These are phyloP conservation scores for Mythimna vitellina DNA, from an alignment of 2,888 invertebrate species.

Conservation along the genomic window DNA sequence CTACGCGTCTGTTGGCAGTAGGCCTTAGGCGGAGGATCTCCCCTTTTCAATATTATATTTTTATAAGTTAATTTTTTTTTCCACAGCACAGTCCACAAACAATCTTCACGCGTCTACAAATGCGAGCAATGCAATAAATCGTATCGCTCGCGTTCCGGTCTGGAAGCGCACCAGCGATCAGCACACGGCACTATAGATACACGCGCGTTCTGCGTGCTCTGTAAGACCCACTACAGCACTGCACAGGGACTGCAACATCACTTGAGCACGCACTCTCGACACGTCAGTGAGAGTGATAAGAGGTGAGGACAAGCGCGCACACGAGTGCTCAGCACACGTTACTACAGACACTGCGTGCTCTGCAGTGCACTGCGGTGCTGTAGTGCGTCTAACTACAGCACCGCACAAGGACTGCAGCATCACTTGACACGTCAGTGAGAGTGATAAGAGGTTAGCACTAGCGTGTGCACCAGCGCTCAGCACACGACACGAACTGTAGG, in stretches of 20 bases:
- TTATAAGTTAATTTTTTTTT: background rate
- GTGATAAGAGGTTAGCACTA: conserved; percentile 69
- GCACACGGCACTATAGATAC: conserved; percentile 49
- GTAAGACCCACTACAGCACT: conserved; percentile 70
- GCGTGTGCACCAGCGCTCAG: conserved; percentile 60
- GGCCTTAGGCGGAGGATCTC: no score
- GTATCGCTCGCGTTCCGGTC: conserved; percentile 73
- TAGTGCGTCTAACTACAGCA: no score
- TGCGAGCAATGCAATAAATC: conserved; percentile 71
- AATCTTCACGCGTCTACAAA: conserved; percentile 68
- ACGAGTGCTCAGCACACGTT: conserved; percentile 60
- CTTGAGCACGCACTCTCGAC: conserved; percentile 74
- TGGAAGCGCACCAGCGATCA: conserved; percentile 64
- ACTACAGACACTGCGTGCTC: no score
- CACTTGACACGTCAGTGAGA: conserved; percentile 74
- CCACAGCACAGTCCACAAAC: conserved; percentile 73
- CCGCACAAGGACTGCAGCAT: conserved; percentile 65
- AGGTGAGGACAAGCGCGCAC: conserved; percentile 65
- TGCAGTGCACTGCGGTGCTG: no score
- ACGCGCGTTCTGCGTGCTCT: conserved; percentile 69
- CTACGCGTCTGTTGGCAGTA: no score
- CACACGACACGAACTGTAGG: conserved; percentile 51
- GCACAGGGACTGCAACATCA: conserved; percentile 71
- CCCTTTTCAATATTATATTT: no score
- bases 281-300: conserved; percentile 70